Evolutionary conservation across 2,888 invertebrate genomes (phyloP), one percentile per base, ranked within the genome.

Genomic region (Nematopogon swammerdamellus): DNA sequence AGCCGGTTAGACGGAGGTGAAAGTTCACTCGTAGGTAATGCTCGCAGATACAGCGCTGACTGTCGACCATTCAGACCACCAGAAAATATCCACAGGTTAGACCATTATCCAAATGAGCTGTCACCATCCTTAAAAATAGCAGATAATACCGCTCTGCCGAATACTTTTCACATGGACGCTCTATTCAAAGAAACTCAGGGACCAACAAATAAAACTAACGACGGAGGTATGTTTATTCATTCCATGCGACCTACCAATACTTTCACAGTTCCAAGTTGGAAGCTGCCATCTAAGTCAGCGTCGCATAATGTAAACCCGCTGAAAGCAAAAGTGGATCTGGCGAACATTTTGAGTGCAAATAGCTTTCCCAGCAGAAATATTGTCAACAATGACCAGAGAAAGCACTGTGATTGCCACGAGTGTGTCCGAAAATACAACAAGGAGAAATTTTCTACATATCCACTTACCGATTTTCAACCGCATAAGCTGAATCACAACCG

Each of bases 1-100:
- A 79, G 79, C 56, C 60, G 76, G 54, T 63, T 79, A 36, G 79
- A 79, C 57, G 10, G 25, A 6, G 10, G 25, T 25, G 36, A 36
- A 8, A 3, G 11, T 14, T 14, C n/a, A 3, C 8, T 36, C 36
- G 11, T 8, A 6, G 36, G n/a, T 8, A 14, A 25, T 8, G 8
- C 8, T 4, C 25, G 36, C 3, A 36, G 36, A 36, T 3, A 14
- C 11, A 36, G 36, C 11, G n/a, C 36, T 14, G 36, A 25, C 25
- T 25, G 5, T 36, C 10, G 25, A 25, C 25, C 25, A 6, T 25
- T 25, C 25, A 25, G 25, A 25, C 25, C 5, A 36, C 36, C 36
- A 14, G 36, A 14, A 36, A 36, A 36, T 36, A 4, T 14, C 36
- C 4, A 14, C 3, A 14, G 11, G 11, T 36, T 14, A 8, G 11